Percentiles rank a stretch among this genome's conserved stretches.
Conservation (phyloP, 2,113 vertebrate genomes). For the Neotoma lepida region DNA sequence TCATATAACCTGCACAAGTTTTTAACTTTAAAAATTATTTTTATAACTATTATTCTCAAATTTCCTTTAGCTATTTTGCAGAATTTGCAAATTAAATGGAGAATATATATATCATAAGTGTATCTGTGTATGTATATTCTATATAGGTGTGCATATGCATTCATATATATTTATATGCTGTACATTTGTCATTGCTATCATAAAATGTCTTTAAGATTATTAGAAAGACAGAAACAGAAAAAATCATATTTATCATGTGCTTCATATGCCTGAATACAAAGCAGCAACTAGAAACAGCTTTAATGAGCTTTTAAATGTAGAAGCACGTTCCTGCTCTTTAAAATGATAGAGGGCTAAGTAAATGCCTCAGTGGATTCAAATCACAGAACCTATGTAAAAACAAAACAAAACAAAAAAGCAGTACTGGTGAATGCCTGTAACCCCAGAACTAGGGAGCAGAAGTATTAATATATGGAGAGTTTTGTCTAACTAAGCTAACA, state of each 20-base stretch:
- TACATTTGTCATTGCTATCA: neutral
- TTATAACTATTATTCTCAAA: neutral
- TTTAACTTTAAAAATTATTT: neutral
- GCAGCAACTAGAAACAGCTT: neutral
- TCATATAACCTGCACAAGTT: neutral
- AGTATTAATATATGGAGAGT: neutral
- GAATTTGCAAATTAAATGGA: neutral
- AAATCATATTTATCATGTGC: neutral
- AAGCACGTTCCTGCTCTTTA: neutral
- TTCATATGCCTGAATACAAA: neutral
- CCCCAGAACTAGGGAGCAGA: neutral
- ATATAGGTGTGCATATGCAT: neutral
- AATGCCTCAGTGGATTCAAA: neutral
- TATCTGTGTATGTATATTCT: no score
- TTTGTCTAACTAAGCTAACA: neutral
- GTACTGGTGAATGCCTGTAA: neutral
- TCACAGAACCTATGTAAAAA: neutral
- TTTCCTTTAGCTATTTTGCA: neutral
- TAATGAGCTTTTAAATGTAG: no score
- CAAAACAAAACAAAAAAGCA: neutral
- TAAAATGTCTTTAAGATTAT: neutral
- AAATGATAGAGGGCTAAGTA: accelerated
- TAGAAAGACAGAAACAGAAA: neutral
- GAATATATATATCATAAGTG: no score
- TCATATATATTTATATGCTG: neutral